Evolutionary conservation across 2,113 vertebrate genomes (phyloP), one percentile per base, ranked within the genome.

Genomic region (Anser brachyrhynchus): DNA sequence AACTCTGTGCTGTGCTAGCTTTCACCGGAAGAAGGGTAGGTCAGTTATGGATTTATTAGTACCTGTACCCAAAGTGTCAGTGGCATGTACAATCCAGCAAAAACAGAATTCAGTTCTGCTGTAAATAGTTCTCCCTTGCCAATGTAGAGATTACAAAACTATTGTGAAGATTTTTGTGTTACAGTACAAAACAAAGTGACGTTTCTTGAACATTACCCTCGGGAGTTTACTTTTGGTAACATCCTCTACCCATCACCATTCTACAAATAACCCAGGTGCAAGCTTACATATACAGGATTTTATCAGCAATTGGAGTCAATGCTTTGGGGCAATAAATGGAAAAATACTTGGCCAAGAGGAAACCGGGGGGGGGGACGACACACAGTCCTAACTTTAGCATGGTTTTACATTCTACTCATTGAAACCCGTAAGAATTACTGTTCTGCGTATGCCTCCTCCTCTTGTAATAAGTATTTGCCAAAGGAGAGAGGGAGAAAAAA

Each of bases 241-340:
- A 49, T 2, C 28, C 35, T 52, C 65, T 54, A 29, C 18, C 31
- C 29, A 62, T 21, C 25, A 76, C 52, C 11, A 64, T 0, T 0
- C 19, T 11, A 39, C 26, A 70, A 70, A 28, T 5, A 84, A 81
- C 26, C 9, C 59, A 74, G 55, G 9, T 77, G 17, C 23, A 81
- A 77, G 22, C 17, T 15, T 35, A 26, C 3, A 9, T 26, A 35
- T 1, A 1, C 31, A 77, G 19, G 39, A 74, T 58, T 90, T 52
- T n/a, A 66, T 33, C 44, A 54, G 33, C 35, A 58, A 65, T 10
- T 65, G 14, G 23, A 78, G n/a, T 13, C 21, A 89, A 76, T 6
- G 3, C 6, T 25, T 86, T 79, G 59, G 8, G 59, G 8, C 59
- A 86, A 46, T 43, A 66, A 74, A 71, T 21, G 8, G 19, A 43